Conservation (phyloP, 2,797 vertebrate genomes). For the Lateolabrax maculatus region DNA sequence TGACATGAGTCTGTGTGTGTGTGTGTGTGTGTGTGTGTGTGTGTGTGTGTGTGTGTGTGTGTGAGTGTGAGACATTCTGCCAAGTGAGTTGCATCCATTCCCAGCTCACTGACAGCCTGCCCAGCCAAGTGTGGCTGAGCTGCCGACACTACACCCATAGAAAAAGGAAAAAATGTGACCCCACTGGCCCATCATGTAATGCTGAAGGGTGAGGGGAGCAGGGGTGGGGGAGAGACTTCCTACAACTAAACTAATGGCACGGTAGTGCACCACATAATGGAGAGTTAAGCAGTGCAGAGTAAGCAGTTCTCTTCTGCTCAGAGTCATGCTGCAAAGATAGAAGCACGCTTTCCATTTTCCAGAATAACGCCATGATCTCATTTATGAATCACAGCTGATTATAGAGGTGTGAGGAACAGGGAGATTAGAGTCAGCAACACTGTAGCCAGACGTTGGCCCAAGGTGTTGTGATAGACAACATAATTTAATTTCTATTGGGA, state of each 20-base stretch:
- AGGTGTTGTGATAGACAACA: not conserved
- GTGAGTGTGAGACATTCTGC: slow-evolving; percentile 1
- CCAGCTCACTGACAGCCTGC: slow-evolving; percentile 54
- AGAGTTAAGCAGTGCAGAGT: slow-evolving; percentile 24
- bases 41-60: slow-evolving; percentile 8
- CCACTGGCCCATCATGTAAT: not conserved
- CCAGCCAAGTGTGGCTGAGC: slow-evolving; percentile 62
- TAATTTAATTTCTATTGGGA: not conserved
- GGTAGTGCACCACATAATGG: slow-evolving; percentile 1
- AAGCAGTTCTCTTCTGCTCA: slow-evolving; percentile 13
- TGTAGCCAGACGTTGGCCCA: not conserved
- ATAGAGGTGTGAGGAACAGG: slow-evolving; percentile 28
- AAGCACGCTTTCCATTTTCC: slow-evolving; percentile 13
- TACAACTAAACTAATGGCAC: slow-evolving; percentile 15
- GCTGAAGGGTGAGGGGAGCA: not conserved
- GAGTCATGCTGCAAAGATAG: slow-evolving; percentile 35
- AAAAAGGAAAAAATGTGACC: slow-evolving; percentile 15
- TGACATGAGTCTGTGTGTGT: slow-evolving; percentile 12
- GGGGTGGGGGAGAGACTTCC: not conserved
- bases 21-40: slow-evolving; percentile 6
- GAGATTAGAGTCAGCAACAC: slow-evolving; percentile 34
- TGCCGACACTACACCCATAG: slow-evolving; percentile 13
- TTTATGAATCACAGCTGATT: slow-evolving; percentile 62
- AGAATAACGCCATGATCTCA: slow-evolving; percentile 53
- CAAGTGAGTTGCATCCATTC: slow-evolving; percentile 49